Conservation (phyloP, 2,113 vertebrate genomes). For the Antennarius striatus region DNA sequence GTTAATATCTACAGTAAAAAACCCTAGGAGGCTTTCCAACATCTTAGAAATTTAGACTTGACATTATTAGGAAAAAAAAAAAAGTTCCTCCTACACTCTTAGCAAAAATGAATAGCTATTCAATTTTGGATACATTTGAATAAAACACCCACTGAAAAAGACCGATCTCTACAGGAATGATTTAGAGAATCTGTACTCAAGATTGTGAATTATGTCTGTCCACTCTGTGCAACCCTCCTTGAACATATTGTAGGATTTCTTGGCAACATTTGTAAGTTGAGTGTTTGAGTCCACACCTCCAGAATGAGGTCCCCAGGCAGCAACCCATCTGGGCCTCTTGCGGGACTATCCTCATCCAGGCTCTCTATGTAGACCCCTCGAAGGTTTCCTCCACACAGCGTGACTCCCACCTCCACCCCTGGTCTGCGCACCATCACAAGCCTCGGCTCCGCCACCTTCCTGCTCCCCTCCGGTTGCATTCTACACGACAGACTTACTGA, state of each 20-base stretch:
- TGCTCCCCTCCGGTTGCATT: conserved; percentile 80
- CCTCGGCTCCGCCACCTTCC: conserved; percentile 83
- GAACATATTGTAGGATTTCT: not conserved
- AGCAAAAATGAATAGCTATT: too few relatives aligned
- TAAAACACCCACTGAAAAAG: too few relatives aligned
- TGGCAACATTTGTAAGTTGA: not conserved
- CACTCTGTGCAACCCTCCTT: not conserved
- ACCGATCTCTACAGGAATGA: too few relatives aligned
- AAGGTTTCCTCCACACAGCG: conserved; percentile 93
- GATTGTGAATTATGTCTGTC: not conserved
- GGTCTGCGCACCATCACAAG: conserved; percentile 86
- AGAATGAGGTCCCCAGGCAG: conserved; percentile 90
- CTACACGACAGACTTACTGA: conserved; percentile 41
- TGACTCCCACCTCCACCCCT: conserved; percentile 91
- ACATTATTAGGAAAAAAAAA: too few relatives aligned
- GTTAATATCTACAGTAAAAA: not conserved
- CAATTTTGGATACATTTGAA: too few relatives aligned
- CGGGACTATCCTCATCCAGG: conserved; percentile 92
- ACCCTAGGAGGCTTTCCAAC: too few relatives aligned
- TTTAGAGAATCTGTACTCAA: too few relatives aligned
- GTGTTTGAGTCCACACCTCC: conserved; percentile 79
- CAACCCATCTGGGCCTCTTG: conserved; percentile 86
- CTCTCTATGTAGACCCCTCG: conserved; percentile 92
- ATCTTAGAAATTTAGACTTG: too few relatives aligned
- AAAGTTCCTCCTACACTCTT: too few relatives aligned